Evolutionary conservation across 92 coral and sea anemone species (phyloP).

Genomic region (Parazoanthus atlanticus): DNA sequence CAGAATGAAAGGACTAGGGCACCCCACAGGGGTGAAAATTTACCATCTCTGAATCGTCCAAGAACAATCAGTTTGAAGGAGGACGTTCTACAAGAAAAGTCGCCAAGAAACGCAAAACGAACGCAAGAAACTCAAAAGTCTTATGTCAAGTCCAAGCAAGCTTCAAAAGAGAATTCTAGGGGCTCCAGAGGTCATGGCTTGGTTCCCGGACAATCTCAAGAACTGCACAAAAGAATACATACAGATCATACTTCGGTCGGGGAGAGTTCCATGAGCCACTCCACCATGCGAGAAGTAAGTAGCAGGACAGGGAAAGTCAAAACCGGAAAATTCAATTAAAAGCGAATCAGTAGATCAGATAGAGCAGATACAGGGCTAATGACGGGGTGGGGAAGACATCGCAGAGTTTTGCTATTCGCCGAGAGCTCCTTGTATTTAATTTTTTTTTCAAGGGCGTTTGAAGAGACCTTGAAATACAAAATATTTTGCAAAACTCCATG

Average conservation of each 20-base stretch:
- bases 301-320: too few relatives aligned
- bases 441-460: too few relatives aligned
- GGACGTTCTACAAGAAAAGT: not conserved
- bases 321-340: too few relatives aligned
- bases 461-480: too few relatives aligned
- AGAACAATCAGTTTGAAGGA: constrained; percentile 8
- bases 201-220: not conserved
- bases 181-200: not conserved
- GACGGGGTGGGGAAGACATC: too few relatives aligned
- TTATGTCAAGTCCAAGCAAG: constrained; percentile 1
- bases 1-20: constrained; percentile 40
- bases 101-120: constrained; percentile 1
- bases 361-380: too few relatives aligned
- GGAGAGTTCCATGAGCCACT: not conserved
- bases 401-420: too few relatives aligned
- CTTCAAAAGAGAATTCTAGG: constrained; percentile 4
- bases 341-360: too few relatives aligned
- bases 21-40: constrained; percentile 30
- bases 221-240: not conserved
- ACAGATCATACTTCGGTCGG: not conserved
- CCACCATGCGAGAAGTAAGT: constrained; percentile 7
- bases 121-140: constrained; percentile 3
- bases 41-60: constrained; percentile 14
- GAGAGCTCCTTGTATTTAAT: too few relatives aligned
- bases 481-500: too few relatives aligned